These are phyloP conservation scores for Aporophyla lueneburgensis DNA, from an alignment of 2,888 invertebrate genomes.

Conservation along the genomic window DNA sequence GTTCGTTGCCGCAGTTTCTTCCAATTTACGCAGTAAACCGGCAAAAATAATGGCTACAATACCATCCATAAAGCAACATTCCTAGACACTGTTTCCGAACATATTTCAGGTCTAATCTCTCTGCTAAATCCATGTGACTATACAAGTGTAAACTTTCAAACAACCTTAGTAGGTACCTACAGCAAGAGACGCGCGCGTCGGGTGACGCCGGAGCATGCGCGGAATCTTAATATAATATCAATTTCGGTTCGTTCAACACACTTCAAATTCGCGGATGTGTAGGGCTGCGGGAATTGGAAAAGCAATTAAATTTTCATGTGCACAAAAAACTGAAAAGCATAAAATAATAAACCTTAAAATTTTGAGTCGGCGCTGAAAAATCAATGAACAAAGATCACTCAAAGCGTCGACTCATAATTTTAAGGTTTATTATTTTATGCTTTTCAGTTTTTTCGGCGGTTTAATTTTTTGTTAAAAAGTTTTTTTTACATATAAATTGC, in stretches of 20 bases:
- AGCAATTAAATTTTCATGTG: no score
- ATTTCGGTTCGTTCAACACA: conserved; percentile 66
- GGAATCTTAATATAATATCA: conserved; percentile 76
- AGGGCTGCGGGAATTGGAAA: conserved; percentile 59
- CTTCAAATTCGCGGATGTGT: conserved; percentile 67
- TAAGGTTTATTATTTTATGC: no score
- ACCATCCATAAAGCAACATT: background rate
- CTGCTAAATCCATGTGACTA: conserved; percentile 15
- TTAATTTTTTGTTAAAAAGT: no score
- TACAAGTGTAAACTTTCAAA: conserved; percentile 24
- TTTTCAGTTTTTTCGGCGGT: no score
- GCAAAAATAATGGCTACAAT: background rate
- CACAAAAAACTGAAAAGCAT: no score
- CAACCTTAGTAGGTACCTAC: background rate
- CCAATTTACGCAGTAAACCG: background rate
- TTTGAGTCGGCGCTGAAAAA: no score
- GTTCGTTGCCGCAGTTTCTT: background rate
- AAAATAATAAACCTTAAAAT: no score
- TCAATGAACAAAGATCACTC: no score
- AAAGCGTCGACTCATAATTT: no score
- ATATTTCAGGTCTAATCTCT: conserved; percentile 12
- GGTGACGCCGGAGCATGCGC: conserved; percentile 71
- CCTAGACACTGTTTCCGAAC: conserved; percentile 2
- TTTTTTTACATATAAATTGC: conserved; percentile 42
- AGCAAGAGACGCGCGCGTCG: conserved; percentile 61